These are phyloP conservation scores for Zosterops pallidus DNA, from an alignment of 2,113 vertebrate species.

Conservation along the genomic window DNA sequence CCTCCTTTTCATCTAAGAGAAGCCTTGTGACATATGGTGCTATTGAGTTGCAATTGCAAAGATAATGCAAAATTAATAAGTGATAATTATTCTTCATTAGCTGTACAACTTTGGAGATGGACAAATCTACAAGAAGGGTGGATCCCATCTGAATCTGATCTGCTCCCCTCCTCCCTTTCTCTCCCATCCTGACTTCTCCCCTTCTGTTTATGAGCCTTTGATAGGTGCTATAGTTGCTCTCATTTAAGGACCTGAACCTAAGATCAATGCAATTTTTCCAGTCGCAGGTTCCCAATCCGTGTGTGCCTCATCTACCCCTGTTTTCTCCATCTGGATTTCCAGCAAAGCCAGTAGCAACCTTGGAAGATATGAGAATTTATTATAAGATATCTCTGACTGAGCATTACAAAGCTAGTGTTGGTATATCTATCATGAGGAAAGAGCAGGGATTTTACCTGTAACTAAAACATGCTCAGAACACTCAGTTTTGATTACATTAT, in stretches of 20 bases:
- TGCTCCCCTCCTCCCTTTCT: not conserved
- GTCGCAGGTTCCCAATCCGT: accelerated
- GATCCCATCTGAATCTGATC: not conserved
- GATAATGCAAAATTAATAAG: conserved; percentile 3
- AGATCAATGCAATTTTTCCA: not conserved
- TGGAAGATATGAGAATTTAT: not conserved
- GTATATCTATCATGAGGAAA: not conserved
- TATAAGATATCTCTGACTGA: not conserved
- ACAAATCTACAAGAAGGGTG: not conserved
- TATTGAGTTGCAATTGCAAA: not conserved
- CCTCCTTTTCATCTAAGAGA: not conserved
- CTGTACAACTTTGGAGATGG: not conserved
- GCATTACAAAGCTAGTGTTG: not conserved
- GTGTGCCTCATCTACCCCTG: accelerated
- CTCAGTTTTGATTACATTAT: not conserved
- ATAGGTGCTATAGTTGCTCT: not conserved
- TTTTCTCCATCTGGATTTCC: not conserved
- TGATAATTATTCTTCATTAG: not conserved
- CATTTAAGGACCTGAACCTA: not conserved
- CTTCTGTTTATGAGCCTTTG: not conserved
- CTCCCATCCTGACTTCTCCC: accelerated
- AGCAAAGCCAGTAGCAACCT: not conserved
- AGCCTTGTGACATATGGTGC: not conserved
- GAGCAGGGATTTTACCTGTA: not conserved
- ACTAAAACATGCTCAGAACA: not conserved